phyloP scores from a whole-genome alignment of 2,888 invertebrate genomes.

The Cryptocheilus praepositus region DNA sequence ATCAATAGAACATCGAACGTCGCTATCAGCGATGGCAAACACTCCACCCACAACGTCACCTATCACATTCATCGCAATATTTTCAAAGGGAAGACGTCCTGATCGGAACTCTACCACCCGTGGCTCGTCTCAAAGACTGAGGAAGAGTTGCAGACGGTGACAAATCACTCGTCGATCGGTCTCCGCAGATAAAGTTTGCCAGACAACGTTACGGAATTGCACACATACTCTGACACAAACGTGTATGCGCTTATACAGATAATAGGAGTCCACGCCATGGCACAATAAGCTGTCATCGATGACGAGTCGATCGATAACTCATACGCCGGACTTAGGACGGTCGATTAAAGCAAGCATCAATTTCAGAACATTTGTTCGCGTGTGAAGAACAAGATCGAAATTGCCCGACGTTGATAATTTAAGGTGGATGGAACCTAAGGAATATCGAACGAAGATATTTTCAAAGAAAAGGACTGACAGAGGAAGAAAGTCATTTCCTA shows the following conservation, averaged over 20 bases:
- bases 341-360: slow-evolving; percentile 47
- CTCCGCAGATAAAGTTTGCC: not conserved
- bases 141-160: slow-evolving; percentile 2
- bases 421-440: not conserved
- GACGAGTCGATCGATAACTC: slow-evolving; percentile 54
- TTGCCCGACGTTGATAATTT: slow-evolving; percentile 20
- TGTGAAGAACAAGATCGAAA: slow-evolving; percentile 27
- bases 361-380: slow-evolving; percentile 18
- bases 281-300: slow-evolving; percentile 55
- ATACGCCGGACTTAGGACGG: slow-evolving; percentile 36
- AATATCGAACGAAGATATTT: too few species aligned
- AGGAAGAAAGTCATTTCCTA: too few species aligned
- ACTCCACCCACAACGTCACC: too few species aligned
- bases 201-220: not conserved
- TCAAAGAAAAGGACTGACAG: too few species aligned
- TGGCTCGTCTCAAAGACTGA: not conserved
- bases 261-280: slow-evolving; percentile 32
- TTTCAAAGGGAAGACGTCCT: too few species aligned
- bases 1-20: too few species aligned
- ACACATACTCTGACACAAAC: not conserved
- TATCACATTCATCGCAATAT: too few species aligned
- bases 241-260: not conserved
- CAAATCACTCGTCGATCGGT: slow-evolving; percentile 2
- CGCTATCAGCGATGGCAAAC: too few species aligned
- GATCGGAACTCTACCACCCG: too few species aligned